Evolutionary conservation across 2,113 vertebrate genomes (phyloP).

Genomic region (Psophia crepitans): DNA sequence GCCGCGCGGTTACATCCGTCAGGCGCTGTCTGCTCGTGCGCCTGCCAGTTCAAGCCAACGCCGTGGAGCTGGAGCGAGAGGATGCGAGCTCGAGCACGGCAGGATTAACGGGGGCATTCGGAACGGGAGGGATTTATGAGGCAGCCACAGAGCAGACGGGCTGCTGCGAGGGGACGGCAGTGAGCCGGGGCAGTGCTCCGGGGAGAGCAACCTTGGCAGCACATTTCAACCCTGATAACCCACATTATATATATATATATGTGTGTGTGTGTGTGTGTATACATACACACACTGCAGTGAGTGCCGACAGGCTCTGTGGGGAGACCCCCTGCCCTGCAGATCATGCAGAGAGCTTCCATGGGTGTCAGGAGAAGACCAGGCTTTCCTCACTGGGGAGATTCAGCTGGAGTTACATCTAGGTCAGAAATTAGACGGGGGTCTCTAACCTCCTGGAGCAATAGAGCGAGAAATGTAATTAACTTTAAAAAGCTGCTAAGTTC

Average conservation of each 20-base stretch:
- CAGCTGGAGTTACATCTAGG: not conserved
- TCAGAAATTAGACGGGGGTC: not conserved
- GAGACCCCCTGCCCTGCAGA: not conserved
- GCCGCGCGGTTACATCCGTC: fast-evolving
- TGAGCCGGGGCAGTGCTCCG: fast-evolving
- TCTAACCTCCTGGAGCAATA: not conserved
- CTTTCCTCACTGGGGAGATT: not conserved
- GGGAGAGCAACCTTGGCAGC: fast-evolving
- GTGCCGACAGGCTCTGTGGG: fast-evolving
- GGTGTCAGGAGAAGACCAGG: not conserved
- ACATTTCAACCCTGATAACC: not conserved
- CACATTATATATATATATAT: no score
- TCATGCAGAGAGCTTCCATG: fast-evolving
- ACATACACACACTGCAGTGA: fast-evolving
- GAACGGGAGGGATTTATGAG: not conserved
- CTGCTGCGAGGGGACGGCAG: not conserved
- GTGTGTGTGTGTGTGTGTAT: no score
- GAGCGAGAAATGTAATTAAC: not conserved
- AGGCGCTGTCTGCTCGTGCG: fast-evolving
- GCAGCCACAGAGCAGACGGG: not conserved
- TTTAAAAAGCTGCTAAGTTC: not conserved
- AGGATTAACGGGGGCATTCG: not conserved
- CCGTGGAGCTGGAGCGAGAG: not conserved
- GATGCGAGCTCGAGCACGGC: not conserved
- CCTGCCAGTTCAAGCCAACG: not conserved